Percentiles rank a stretch among this genome's conserved stretches.
These are phyloP conservation scores for Conopomorpha cramerella DNA, from an alignment of 1,140 invertebrate genomes.

Conservation along the genomic window DNA sequence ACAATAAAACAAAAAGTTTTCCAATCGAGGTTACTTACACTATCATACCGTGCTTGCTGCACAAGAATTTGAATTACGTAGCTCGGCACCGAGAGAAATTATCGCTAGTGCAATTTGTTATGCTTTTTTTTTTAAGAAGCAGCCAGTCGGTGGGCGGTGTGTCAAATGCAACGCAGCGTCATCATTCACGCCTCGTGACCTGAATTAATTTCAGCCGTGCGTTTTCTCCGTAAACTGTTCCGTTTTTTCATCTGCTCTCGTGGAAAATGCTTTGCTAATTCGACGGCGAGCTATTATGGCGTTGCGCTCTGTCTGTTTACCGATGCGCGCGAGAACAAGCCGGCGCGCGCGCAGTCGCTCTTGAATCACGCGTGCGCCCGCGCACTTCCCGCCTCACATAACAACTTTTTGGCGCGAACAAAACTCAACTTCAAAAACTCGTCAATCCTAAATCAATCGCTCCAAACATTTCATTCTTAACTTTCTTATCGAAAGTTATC, in stretches of 20 bases:
- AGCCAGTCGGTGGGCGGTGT: no score
- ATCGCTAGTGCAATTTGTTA: no score
- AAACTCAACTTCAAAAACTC: neutral
- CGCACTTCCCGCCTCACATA: slow-evolving; percentile 3
- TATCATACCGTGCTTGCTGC: no score
- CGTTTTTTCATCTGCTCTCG: slow-evolving; percentile 43
- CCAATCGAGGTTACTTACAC: no score
- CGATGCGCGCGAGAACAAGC: slow-evolving; percentile 10
- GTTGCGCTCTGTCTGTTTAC: no score
- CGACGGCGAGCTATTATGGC: slow-evolving; percentile 33
- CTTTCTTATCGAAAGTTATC: slow-evolving; percentile 38
- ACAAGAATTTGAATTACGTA: no score
- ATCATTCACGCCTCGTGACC: slow-evolving; percentile 24
- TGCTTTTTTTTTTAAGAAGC: no score
- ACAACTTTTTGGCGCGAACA: neutral
- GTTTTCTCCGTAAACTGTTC: slow-evolving; percentile 44
- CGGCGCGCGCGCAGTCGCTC: slow-evolving; percentile 18
- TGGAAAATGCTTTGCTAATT: slow-evolving; percentile 48
- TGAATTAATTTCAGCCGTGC: slow-evolving; percentile 34
- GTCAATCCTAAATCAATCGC: slow-evolving; percentile 15
- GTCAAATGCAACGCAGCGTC: no score
- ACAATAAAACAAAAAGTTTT: no score
- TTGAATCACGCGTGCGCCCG: slow-evolving; percentile 22
- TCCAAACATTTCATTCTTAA: slow-evolving; percentile 23
- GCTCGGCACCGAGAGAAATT: no score